phyloP scores from a whole-genome alignment of 2,113 vertebrate genomes.

The Notarius quadriscutis region DNA sequence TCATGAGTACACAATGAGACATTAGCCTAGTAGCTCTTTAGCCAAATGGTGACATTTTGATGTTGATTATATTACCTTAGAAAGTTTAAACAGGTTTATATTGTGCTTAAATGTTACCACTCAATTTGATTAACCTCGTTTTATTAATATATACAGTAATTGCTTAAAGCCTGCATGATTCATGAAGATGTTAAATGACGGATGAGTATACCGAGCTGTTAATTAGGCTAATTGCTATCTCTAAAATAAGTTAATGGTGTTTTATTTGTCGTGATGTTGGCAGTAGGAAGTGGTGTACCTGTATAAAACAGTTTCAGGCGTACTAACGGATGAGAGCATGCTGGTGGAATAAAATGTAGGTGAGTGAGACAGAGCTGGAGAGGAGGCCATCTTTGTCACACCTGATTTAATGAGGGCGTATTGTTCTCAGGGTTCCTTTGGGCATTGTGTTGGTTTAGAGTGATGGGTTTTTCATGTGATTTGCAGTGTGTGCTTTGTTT shows the following conservation, averaged over 20 bases:
- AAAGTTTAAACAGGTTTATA: background rate
- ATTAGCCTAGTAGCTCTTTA: background rate
- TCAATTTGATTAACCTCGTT: background rate
- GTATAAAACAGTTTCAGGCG: background rate
- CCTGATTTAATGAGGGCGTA: conserved; percentile 15
- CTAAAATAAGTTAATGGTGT: conserved; percentile 6
- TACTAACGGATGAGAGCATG: background rate
- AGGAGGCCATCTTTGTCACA: conserved; percentile 2
- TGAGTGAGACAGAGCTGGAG: background rate
- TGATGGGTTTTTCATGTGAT: background rate
- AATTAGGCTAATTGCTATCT: conserved; percentile 3
- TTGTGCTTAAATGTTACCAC: background rate
- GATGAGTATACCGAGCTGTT: background rate
- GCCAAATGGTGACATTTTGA: background rate
- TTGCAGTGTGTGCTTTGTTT: background rate
- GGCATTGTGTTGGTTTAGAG: background rate
- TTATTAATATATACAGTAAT: background rate
- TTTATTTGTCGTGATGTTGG: background rate
- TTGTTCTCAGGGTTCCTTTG: conserved; percentile 5
- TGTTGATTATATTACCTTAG: background rate
- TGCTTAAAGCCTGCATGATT: background rate
- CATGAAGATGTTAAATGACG: background rate
- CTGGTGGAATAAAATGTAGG: background rate
- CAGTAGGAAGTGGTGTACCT: conserved; percentile 3
- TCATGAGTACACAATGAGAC: background rate